phyloP scores from a whole-genome alignment of 2,797 vertebrate species.

The Enteromius viviparus region DNA sequence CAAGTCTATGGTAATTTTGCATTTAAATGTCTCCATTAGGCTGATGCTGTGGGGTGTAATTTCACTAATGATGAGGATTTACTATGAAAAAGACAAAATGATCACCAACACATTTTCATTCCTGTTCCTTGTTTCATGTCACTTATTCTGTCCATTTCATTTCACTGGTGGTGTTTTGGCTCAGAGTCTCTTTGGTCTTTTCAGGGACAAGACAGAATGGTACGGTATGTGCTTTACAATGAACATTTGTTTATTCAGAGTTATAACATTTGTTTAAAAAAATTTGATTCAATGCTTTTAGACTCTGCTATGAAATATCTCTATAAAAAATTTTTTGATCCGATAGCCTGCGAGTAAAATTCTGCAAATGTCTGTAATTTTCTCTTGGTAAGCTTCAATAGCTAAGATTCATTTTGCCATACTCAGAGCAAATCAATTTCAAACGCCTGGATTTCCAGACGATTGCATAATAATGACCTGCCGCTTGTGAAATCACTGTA shows the following conservation, averaged over 20 bases:
- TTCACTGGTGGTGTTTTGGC: not conserved
- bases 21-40: not conserved
- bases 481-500: constrained; percentile 23
- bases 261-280: not conserved
- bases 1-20: not conserved
- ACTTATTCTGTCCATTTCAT: constrained; percentile 19
- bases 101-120: not conserved
- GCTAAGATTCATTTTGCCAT: constrained; percentile 7
- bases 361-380: not conserved
- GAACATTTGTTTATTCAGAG: not conserved
- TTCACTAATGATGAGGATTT: constrained; percentile 8
- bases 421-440: constrained; percentile 4
- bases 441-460: constrained; percentile 4
- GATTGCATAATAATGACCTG: constrained; percentile 15
- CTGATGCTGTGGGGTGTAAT: not conserved
- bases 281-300: not conserved
- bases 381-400: not conserved
- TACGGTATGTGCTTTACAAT: not conserved
- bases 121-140: not conserved
- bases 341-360: not conserved
- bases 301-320: not conserved
- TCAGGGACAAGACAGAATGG: not conserved
- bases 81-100: not conserved
- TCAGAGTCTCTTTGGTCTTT: not conserved
- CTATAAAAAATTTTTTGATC: not conserved